Percentiles rank a stretch among this genome's conserved stretches.
Evolutionary conservation across 1,140 invertebrate genomes (phyloP).

Genomic region (Atopsyche davidsoni): DNA sequence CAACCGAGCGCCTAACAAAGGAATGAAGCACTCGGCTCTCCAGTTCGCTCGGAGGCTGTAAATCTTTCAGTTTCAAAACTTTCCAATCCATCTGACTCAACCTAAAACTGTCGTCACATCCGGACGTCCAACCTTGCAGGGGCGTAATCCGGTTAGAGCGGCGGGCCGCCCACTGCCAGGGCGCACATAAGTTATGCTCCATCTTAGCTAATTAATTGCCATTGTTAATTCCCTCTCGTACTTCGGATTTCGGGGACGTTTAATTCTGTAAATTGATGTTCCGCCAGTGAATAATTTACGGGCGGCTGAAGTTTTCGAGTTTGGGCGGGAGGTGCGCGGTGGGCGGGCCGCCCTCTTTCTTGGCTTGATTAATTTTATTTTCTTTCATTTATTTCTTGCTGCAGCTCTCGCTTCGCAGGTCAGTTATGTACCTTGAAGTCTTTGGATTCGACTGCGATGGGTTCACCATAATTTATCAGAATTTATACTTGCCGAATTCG

Average conservation of each 20-base stretch:
- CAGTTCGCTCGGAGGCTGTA: no score
- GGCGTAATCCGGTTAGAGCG: slow-evolving; percentile 12
- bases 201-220: slow-evolving; percentile 32
- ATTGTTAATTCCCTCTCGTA: slow-evolving; percentile 32
- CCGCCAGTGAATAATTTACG: slow-evolving; percentile 31
- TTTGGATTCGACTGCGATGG: no score
- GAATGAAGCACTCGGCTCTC: no score
- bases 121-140: slow-evolving; percentile 8
- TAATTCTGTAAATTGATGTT: slow-evolving; percentile 32
- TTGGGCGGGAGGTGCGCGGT: slow-evolving; percentile 1
- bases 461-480: no score
- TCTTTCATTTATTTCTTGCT: slow-evolving; percentile 14
- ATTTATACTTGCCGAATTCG: no score
- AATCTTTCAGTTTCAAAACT: no score
- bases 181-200: slow-evolving; percentile 25
- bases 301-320: slow-evolving; percentile 23
- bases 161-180: slow-evolving; percentile 3
- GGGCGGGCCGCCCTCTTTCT: slow-evolving; percentile 7
- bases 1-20: no score
- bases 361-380: slow-evolving; percentile 25
- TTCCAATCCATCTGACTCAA: slow-evolving; percentile 8
- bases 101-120: slow-evolving; percentile 18
- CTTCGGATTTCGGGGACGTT: slow-evolving; percentile 32
- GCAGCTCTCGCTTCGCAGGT: slow-evolving; percentile 6
- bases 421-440: no score